Evolutionary conservation across 2,113 vertebrate genomes (phyloP), one percentile per base, ranked within the genome.

Genomic region (Cinclus cinclus): DNA sequence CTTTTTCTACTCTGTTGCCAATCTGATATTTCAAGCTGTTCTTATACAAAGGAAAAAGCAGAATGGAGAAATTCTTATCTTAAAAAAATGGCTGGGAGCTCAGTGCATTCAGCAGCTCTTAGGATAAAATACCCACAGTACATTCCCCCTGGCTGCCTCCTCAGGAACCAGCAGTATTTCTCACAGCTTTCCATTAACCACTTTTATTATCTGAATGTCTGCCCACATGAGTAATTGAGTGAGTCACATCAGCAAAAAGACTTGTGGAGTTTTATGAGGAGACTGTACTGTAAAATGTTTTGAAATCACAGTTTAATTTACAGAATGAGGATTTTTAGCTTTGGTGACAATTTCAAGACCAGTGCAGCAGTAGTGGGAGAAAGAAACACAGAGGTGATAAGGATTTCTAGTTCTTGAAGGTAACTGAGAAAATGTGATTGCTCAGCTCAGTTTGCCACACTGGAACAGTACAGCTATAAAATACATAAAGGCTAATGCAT

Each of bases 121-220:
- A 59, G 75, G 90, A 92, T 89, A 96, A 97, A 97, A 94, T 92
- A 94, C 80, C 60, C 52, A 24, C 85, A 83, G 89, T 60, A 90
- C 73, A 94, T 94, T 97, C 77, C 78, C 86, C 83, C 78, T 89
- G 83, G 91, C 90, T 95, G 83, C 83, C 95, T 97, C 91, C 90
- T 96, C 42, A 93, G 92, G 82, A 97, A 97, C 90, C 94, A 96
- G 96, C 92, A 96, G 83, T 91, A 95, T 96, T 97, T 97, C 87
- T 97, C 93, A 90, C 73, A 94, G 71, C 79, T 97, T 96, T 94
- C 91, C 95, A 95, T 96, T 97, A 97, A 96, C 95, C 83, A 85
- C 89, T 95, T 97, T 93, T 96, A 97, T 98, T 97, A 98, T 96
- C 95, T 94, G 97, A 95, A 96, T 3, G 60, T 96, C 97, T 97